Evolutionary conservation across 2,113 vertebrate species (phyloP).

Genomic region (Vimba vimba): DNA sequence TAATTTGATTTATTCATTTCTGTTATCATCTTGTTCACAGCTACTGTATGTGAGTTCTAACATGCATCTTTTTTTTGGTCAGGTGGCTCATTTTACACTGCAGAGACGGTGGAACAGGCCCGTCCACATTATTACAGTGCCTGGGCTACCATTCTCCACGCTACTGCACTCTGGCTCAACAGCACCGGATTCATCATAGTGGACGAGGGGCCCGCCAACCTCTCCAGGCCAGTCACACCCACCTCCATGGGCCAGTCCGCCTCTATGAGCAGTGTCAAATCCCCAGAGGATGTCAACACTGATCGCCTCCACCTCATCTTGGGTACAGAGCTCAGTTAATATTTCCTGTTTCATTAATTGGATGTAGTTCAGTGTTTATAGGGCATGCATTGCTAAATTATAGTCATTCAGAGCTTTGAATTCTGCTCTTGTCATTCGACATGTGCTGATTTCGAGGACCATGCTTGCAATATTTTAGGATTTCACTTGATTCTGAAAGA

Average conservation of each 20-base stretch:
- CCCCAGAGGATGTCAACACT: conserved; percentile 87
- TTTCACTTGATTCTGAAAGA: not conserved
- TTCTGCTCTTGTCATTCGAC: not conserved
- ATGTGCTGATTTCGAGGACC: not conserved
- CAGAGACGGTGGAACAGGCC: conserved; percentile 84
- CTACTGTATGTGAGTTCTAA: not conserved
- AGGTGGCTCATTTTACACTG: conserved; percentile 92
- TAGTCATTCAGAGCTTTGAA: not conserved
- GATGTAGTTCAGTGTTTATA: not conserved
- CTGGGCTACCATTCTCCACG: conserved; percentile 91
- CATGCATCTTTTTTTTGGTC: conserved; percentile 8
- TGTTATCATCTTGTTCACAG: not conserved
- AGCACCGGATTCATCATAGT: conserved; percentile 83
- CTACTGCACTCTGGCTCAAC: conserved; percentile 89
- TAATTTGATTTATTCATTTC: not conserved
- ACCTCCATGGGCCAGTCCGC: conserved; percentile 88
- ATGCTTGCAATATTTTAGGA: not conserved
- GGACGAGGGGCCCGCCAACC: conserved; percentile 82
- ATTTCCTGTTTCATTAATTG: not conserved
- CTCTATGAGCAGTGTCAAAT: conserved; percentile 78
- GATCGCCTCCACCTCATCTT: conserved; percentile 90
- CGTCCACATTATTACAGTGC: conserved; percentile 84
- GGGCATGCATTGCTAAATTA: not conserved
- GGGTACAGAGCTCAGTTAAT: conserved; percentile 71
- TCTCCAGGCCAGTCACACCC: conserved; percentile 92